Evolutionary conservation across 2,113 vertebrate genomes (phyloP), one percentile per base, ranked within the genome.

Genomic region (Pseudopipra pipra): DNA sequence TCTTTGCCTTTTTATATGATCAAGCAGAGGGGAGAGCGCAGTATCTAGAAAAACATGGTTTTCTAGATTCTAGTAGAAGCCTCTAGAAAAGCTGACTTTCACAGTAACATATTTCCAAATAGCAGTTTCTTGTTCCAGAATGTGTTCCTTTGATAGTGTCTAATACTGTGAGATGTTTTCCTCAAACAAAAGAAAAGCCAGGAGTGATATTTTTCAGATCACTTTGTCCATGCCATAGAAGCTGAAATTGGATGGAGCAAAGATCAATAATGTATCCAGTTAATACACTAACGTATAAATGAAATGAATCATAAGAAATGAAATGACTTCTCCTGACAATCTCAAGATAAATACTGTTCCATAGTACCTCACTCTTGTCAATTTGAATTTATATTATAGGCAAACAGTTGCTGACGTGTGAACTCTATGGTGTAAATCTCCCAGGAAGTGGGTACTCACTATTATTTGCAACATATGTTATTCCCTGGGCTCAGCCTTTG

Each of bases 271-370:
- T 75, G 52, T 96, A 96, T 96, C 93, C 76, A 91, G 85, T 87
- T 96, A 98, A 97, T 96, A 97, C 68, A 87, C 44, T 91, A 76
- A 85, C 72, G 0, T 95, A 91, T 88, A 97, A 96, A 94, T 97
- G 92, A 97, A 97, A 98, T 96, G 63, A 96, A 96, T 97, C 90
- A 91, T 90, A 93, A 94, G 91, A 96, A 98, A 96, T 97, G 76
- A 97, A 97, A 97, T 95, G 9, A 84, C 92, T 97, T 96, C 41
- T 93, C 47, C 54, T 96, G 96, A 96, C 96, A 97, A 87, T 92
- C 73, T 95, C 54, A 76, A 97, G 91, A 97, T 94, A 95, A 96
- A 96, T 95, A 81, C 72, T 74, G 33, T 87, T 85, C 83, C 74
- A 89, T 58, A 94, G 91, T 95, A 93, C 86, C 74, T 90, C 74